Percentiles rank a stretch among this genome's conserved stretches.
phyloP scores from a whole-genome alignment of 2,113 vertebrate genomes.

The Cyprinus carpio region DNA sequence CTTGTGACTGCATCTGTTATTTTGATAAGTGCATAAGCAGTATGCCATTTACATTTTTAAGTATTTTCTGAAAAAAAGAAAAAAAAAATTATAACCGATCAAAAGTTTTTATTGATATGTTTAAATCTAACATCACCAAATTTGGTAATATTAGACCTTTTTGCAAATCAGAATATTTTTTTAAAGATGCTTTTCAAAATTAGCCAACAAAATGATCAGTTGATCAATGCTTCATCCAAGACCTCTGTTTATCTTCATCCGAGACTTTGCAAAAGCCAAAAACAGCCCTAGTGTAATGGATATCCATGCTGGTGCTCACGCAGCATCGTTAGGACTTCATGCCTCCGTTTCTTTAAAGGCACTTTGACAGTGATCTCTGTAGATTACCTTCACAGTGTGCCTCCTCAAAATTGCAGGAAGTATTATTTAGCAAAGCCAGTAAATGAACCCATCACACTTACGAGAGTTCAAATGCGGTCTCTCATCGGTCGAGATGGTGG shows the following conservation, averaged over 20 bases:
- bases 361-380: background rate
- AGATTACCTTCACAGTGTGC: background rate
- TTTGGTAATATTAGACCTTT: no score
- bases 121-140: no score
- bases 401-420: background rate
- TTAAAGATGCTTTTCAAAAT: no score
- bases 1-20: no score
- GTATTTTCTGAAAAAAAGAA: no score
- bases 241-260: background rate
- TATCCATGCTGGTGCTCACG: background rate
- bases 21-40: no score
- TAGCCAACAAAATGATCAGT: background rate
- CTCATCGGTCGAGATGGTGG: background rate
- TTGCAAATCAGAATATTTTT: no score
- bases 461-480: background rate
- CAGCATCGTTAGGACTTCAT: conserved; percentile 1
- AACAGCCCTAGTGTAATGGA: background rate
- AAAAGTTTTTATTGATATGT: no score
- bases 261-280: background rate
- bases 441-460: background rate
- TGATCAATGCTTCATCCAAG: background rate
- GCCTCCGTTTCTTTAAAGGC: background rate
- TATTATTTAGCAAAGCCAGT: background rate
- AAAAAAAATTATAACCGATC: no score
- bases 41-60: no score